Base-by-base conservation (phyloP, 2,888 invertebrate species). In the Philonicus albiceps region DNA sequence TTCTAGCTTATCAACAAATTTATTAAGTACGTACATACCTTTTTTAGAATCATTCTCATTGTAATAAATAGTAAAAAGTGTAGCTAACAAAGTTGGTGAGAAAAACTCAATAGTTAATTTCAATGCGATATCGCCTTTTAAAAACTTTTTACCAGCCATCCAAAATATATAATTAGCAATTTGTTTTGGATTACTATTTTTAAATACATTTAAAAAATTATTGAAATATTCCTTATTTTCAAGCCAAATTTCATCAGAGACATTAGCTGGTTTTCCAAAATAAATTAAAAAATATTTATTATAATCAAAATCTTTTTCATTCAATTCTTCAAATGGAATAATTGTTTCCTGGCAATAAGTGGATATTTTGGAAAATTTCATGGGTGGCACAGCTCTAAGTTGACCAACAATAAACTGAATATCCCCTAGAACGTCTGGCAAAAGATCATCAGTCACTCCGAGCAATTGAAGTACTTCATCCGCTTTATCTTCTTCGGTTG, bases 161-260 rank as follows among this genome's bases (percentile, higher is more conserved):
- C 37, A 53, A n/a, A 80, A 80, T 16, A 80, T 80, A 19, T 80
- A 80, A 30, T 80, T 80, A 6, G 80, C 80, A 16, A 80, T 49
- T 6, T 19, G 16, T 53, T 53, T 53, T 27, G 16, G 8, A 13
- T 80, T 31, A 80, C 80, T 53, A 7, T 53, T 30, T 31, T 27
- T 6, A 19, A 80, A 80, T n/a, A 80, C n/a, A 5, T 49, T 27
- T 4, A 30, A 30, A 27, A 53, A 1, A 13, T 53, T 40, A n/a
- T 19, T 6, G 16, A 80, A 31, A 53, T 80, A 53, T 6, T 27
- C 30, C 7, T 80, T 49, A 16, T 80, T 80, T n/a, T n/a, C n/a
- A 1, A 76, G 22, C 8, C 40, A 13, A 53, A 37, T 19, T 4
- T 40, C 22, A 16, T 80, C 30, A 22, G 40, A 27, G 11, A n/a